Evolutionary conservation across 2,888 invertebrate species (phyloP).

Genomic region (Aphrophora alni): DNA sequence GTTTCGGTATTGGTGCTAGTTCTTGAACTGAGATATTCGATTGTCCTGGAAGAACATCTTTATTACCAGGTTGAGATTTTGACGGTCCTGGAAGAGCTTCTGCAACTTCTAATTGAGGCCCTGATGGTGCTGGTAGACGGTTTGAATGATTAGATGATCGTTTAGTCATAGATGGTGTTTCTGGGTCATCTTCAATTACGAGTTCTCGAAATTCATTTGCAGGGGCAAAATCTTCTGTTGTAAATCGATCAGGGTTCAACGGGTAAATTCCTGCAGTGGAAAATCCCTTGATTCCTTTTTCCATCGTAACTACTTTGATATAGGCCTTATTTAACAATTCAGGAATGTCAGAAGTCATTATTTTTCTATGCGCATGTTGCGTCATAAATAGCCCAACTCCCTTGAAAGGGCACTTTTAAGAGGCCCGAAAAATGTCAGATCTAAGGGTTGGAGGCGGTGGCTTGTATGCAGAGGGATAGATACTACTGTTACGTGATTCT

Average conservation of each 20-base stretch:
- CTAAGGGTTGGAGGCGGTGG: constrained; percentile 50
- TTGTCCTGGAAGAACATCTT: too few relatives aligned
- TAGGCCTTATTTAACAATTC: background rate
- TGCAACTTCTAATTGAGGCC: too few relatives aligned
- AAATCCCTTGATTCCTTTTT: background rate
- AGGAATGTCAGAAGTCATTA: background rate
- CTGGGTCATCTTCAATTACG: too few relatives aligned
- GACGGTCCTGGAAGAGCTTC: too few relatives aligned
- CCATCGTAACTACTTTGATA: background rate
- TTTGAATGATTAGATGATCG: too few relatives aligned
- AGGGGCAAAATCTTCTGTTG: too few relatives aligned
- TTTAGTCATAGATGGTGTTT: too few relatives aligned
- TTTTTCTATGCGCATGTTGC: background rate
- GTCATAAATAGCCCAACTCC: constrained; percentile 47
- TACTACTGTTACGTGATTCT: constrained; percentile 50
- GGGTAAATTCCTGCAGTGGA: background rate
- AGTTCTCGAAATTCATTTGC: too few relatives aligned
- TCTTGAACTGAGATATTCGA: too few relatives aligned
- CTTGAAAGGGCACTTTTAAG: constrained; percentile 51
- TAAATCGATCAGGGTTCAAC: background rate
- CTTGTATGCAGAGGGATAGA: constrained; percentile 52
- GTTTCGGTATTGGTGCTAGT: too few relatives aligned
- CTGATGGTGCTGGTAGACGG: too few relatives aligned
- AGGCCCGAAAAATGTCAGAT: constrained; percentile 51
- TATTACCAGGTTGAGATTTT: too few relatives aligned